These are phyloP conservation scores for Hexactinellida sp. DNA, from an alignment of 37 sponge, comb jelly and placozoan genomes.

Conservation along the genomic window DNA sequence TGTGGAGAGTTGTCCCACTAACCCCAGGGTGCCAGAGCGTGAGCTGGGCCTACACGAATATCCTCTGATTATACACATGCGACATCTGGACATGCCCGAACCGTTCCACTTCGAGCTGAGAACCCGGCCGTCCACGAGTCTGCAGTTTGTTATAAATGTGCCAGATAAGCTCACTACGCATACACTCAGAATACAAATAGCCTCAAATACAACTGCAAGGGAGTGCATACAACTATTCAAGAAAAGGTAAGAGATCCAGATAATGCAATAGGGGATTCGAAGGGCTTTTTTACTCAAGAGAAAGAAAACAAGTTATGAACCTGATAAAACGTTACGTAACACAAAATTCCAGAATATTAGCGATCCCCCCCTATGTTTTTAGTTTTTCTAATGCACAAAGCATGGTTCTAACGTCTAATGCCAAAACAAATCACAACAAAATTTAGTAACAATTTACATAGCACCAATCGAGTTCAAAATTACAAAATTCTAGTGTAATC, in stretches of 20 bases:
- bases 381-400: too few relatives aligned
- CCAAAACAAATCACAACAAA: too few relatives aligned
- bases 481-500: too few relatives aligned
- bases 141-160: slow-evolving; percentile 4
- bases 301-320: too few relatives aligned
- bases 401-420: too few relatives aligned
- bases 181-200: neutral
- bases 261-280: too few relatives aligned
- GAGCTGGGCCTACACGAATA: neutral
- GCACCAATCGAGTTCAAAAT: too few relatives aligned
- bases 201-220: neutral
- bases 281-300: too few relatives aligned
- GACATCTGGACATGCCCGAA: neutral
- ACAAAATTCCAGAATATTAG: too few relatives aligned
- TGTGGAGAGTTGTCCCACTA: neutral
- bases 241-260: neutral
- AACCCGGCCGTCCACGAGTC: neutral
- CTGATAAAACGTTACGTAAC: too few relatives aligned
- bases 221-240: neutral
- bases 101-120: neutral
- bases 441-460: too few relatives aligned
- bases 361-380: too few relatives aligned
- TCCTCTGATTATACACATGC: neutral
- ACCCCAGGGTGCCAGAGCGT: neutral
- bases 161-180: neutral